Base-by-base conservation (phyloP, 2,797 vertebrate genomes). In the Scarus forsteni region DNA sequence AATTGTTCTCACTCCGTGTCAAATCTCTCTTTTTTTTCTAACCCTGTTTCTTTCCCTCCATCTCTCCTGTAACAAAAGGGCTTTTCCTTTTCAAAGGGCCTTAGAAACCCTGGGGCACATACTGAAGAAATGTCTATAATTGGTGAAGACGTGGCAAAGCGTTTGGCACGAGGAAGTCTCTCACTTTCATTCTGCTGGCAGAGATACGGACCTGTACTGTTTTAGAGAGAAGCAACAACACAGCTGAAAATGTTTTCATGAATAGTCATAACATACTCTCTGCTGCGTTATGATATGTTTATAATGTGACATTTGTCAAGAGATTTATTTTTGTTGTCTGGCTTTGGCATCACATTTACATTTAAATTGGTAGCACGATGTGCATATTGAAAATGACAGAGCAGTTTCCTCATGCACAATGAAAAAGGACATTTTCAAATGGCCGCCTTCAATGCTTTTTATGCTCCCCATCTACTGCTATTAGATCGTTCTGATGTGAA, bases 101-200 rank as follows among this genome's bases (percentile, higher is more conserved):
- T 60, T 49, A 61, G 70, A 77, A 81, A 76, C 65, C 79, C 66
- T 66, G 16, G 67, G 83, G 84, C 84, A 62, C 70, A 60, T 36
- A 59, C 79, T 82, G 76, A 63, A 75, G 73, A 74, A 84, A 60
- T 48, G 67, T 73, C 68, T 82, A 19, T 88, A 85, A 90, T 89
- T 84, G 84, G 55, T 58, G 52, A 66, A 74, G 77, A 70, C n/a
- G 3, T 63, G 73, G 66, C 10, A 46, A 73, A 77, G 73, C 44
- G 18, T 85, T 87, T 82, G 79, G 75, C 80, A 70, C 44, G 11
- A 79, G 79, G 48, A 76, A 63, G 58, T 75, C 62, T 71, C 66
- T n/a, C 60, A 77, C 71, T 81, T 68, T 81, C 68, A 83, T 84
- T 81, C 75, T 56, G 61, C 69, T 70, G 68, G 80, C 80, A 77